A percentile compares a stretch with the other conserved stretches of the same genome.
Conservation (phyloP, 2,113 vertebrate species). For the Clarias macrocephalus region DNA sequence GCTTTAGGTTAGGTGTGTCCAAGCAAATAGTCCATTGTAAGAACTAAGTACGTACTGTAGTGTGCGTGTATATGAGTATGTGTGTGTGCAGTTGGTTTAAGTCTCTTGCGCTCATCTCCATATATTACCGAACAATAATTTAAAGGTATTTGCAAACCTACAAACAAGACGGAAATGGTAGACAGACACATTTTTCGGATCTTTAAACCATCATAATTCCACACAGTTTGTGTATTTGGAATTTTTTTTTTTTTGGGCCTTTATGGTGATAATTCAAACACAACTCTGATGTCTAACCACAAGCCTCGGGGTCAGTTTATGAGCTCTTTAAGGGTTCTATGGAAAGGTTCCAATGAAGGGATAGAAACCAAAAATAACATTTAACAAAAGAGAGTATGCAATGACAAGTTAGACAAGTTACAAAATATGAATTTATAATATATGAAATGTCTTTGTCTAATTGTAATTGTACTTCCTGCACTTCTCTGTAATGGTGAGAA, state of each 20-base stretch:
- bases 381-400: not conserved
- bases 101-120: not conserved
- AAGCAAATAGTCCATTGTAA: conserved; percentile 24
- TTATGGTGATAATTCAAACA: not conserved
- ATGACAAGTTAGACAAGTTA: not conserved
- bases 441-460: not conserved
- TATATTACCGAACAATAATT: conserved; percentile 36
- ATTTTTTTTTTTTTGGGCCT: not conserved
- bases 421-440: not conserved
- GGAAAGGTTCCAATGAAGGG: not conserved
- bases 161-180: not conserved
- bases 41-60: conserved; percentile 11
- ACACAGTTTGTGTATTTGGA: not conserved
- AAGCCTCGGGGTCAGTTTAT: not conserved
- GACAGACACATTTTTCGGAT: not conserved
- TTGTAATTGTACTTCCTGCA: not conserved
- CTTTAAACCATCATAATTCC: not conserved
- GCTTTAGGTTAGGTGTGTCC: conserved; percentile 3
- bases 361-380: not conserved
- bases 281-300: not conserved
- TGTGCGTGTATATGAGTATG: not conserved
- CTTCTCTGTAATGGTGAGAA: not conserved
- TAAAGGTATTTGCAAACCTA: conserved; percentile 46
- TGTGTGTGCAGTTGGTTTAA: not conserved
- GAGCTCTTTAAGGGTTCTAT: too few relatives aligned